Percentiles rank a stretch among this genome's conserved stretches.
Conservation (phyloP, 2,888 invertebrate species). For the Glaucopsyche alexis region DNA sequence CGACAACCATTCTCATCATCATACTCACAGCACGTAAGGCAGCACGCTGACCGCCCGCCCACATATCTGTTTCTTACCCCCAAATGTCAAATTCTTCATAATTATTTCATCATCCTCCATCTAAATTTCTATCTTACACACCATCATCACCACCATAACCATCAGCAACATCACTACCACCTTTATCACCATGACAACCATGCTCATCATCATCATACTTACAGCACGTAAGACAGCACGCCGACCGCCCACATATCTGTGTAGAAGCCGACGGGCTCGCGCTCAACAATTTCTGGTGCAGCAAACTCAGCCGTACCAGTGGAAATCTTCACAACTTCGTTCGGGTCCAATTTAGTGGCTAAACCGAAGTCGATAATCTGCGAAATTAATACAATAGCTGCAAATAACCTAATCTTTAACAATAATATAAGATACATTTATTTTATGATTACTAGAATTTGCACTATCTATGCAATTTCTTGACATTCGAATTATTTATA, state of each 20-base stretch:
- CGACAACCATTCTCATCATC: not conserved
- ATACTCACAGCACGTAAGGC: conserved; percentile 96
- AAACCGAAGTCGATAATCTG: conserved; percentile 98
- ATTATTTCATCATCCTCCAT: too few relatives aligned
- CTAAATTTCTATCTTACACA: too few relatives aligned
- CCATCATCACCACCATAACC: not conserved
- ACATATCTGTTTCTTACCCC: conserved; percentile 99
- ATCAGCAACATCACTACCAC: too few relatives aligned
- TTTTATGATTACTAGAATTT: too few relatives aligned
- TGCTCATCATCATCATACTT: conserved; percentile 69
- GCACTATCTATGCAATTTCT: too few relatives aligned
- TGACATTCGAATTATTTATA: too few relatives aligned
- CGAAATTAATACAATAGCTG: not conserved
- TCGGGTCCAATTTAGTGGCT: conserved; percentile 98
- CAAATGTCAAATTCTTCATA: too few relatives aligned
- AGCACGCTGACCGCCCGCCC: conserved; percentile 99
- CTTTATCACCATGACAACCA: not conserved
- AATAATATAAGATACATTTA: too few relatives aligned
- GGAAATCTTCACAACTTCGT: conserved; percentile 98
- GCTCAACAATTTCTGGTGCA: conserved; percentile 98
- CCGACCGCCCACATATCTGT: conserved; percentile 99
- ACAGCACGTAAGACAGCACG: conserved; percentile 98
- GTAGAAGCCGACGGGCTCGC: conserved; percentile 99
- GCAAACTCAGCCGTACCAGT: conserved; percentile 99
- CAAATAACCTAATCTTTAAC: not conserved